Conservation (phyloP, 2,113 vertebrate species). For the Raphicerus campestris region DNA sequence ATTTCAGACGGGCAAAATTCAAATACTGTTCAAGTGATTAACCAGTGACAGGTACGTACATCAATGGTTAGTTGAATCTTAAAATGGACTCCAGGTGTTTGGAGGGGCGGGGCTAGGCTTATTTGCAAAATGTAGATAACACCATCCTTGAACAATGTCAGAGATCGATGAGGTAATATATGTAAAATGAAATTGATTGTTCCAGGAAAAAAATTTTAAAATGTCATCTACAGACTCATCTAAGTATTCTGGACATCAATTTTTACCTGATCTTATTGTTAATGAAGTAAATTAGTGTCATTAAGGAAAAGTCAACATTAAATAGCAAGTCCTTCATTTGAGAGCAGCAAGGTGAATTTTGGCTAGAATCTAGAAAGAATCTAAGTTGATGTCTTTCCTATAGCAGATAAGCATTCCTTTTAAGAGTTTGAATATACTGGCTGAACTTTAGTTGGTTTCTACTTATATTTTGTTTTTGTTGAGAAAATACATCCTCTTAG, state of each 20-base stretch:
- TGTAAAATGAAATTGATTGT: slow-evolving; percentile 42
- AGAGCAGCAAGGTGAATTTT: not conserved
- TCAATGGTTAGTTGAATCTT: not conserved
- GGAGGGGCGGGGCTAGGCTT: not conserved
- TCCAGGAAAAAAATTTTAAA: not conserved
- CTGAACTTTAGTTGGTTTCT: not conserved
- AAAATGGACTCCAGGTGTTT: not conserved
- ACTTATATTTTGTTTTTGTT: not conserved
- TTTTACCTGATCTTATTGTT: slow-evolving; percentile 47
- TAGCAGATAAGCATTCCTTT: not conserved
- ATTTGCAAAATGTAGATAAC: not conserved
- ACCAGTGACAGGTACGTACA: not conserved
- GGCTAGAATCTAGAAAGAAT: not conserved
- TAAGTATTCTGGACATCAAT: not conserved
- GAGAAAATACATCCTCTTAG: not conserved
- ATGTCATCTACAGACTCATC: not conserved
- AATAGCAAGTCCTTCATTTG: not conserved
- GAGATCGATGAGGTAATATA: slow-evolving; percentile 1
- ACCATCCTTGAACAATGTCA: not conserved
- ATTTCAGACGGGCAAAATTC: not conserved
- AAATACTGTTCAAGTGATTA: not conserved
- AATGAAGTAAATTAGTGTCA: slow-evolving; percentile 31
- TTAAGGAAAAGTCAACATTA: not conserved
- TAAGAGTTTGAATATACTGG: not conserved
- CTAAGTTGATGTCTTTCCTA: not conserved